phyloP scores from a whole-genome alignment of 1,140 invertebrate species.

The Drosophila trapezifrons region DNA sequence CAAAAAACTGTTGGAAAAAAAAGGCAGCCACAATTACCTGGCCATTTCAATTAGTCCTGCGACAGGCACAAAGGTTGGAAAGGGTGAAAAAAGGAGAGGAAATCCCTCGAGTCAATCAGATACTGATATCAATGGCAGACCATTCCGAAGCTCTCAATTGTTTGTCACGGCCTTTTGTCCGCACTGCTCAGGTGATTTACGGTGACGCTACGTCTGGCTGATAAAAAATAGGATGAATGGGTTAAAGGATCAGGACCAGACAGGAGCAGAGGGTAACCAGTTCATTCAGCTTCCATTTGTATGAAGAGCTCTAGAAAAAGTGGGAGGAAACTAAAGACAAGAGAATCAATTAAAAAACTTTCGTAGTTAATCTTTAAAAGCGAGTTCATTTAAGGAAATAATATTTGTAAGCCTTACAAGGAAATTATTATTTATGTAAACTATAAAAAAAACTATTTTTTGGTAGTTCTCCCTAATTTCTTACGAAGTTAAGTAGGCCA shows the following conservation, averaged over 20 bases:
- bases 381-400: not conserved
- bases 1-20: not conserved
- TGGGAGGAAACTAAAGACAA: not conserved
- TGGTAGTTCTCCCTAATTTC: not conserved
- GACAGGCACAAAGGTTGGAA: conserved; percentile 11
- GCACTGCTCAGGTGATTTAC: conserved; percentile 23
- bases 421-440: too few relatives aligned
- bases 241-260: conserved; percentile 20
- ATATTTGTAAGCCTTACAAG: too few relatives aligned
- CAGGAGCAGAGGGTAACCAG: not conserved
- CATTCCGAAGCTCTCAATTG: conserved; percentile 37
- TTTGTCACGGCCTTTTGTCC: conserved; percentile 39
- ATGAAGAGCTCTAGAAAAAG: not conserved
- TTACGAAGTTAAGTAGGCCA: not conserved
- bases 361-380: not conserved
- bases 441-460: too few relatives aligned
- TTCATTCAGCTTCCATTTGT: not conserved
- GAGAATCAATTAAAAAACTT: not conserved
- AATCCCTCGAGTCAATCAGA: conserved; percentile 29
- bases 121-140: conserved; percentile 37
- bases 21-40: conserved; percentile 22
- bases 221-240: conserved; percentile 20
- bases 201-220: conserved; percentile 36
- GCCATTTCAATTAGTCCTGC: conserved; percentile 47
- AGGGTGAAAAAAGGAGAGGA: not conserved